These are phyloP conservation scores for Buceros bicornis DNA, from an alignment of 2,797 vertebrate genomes.

Conservation along the genomic window DNA sequence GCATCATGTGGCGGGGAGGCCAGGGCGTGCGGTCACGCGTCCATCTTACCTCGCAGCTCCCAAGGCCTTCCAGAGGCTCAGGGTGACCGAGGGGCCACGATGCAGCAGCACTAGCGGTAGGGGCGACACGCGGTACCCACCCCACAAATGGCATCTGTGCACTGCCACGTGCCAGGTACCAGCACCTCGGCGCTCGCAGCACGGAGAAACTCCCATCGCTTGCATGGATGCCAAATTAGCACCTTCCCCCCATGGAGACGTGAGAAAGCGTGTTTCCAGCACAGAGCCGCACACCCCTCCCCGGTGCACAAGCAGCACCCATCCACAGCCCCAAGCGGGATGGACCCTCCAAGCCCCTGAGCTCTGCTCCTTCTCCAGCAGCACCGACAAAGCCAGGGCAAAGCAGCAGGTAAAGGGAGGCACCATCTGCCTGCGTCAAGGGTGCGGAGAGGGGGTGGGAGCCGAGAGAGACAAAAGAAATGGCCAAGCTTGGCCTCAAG, in stretches of 20 bases:
- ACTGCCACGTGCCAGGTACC: accelerated
- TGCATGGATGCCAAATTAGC: not conserved
- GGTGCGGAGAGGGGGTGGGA: not conserved
- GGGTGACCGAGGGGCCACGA: accelerated
- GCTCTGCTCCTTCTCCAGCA: accelerated
- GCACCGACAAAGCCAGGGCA: not conserved
- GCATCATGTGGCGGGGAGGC: not conserved
- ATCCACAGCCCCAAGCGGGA: not conserved
- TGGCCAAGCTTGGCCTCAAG: not conserved
- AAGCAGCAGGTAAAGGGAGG: conserved; percentile 1
- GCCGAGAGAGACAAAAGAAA: conserved; percentile 42
- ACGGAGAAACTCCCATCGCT: not conserved
- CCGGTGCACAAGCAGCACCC: accelerated
- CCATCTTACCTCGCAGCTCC: not conserved
- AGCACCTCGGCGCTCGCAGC: accelerated
- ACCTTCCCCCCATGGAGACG: not conserved
- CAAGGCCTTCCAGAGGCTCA: not conserved
- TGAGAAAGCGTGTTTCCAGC: not conserved
- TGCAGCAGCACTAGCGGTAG: accelerated
- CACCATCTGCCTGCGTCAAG: accelerated
- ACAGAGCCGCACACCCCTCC: not conserved
- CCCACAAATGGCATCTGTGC: accelerated
- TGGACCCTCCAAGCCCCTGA: not conserved
- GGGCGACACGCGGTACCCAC: accelerated
- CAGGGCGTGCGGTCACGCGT: accelerated